These are phyloP conservation scores for Lynx canadensis DNA, from an alignment of 2,113 vertebrate species.

Conservation along the genomic window DNA sequence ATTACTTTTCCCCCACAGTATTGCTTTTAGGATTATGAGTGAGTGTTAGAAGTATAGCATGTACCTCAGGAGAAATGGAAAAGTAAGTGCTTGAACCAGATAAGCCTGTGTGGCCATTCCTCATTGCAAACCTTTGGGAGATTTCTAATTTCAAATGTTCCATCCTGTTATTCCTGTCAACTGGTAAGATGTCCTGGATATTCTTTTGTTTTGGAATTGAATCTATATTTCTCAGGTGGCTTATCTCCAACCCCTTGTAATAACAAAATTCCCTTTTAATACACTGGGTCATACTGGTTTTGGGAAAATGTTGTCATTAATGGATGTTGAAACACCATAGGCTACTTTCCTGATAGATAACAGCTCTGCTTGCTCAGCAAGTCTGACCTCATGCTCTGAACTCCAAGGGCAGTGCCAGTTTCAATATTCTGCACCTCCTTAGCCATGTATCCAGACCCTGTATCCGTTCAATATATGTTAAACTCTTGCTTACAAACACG, in stretches of 20 bases:
- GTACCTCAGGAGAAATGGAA: neutral
- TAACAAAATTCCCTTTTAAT: neutral
- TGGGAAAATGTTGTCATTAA: neutral
- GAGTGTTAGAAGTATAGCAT: neutral
- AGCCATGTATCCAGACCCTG: neutral
- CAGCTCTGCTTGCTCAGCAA: neutral
- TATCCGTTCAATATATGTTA: neutral
- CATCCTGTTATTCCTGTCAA: neutral
- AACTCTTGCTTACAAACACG: neutral
- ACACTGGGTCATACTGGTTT: neutral
- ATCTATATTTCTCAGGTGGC: neutral
- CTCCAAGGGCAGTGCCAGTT: neutral
- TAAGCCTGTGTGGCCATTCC: neutral
- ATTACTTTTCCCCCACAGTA: neutral
- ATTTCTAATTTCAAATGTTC: neutral
- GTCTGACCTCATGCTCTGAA: neutral
- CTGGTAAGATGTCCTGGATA: neutral
- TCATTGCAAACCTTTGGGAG: neutral
- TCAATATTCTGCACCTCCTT: neutral
- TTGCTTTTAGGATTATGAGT: neutral
- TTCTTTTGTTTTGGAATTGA: neutral
- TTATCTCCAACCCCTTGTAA: neutral
- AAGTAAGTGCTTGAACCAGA: neutral
- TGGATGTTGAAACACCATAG: neutral
- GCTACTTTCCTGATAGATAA: neutral